Conservation (phyloP, 2,113 vertebrate species). For the Gymnorhina tibicen region DNA sequence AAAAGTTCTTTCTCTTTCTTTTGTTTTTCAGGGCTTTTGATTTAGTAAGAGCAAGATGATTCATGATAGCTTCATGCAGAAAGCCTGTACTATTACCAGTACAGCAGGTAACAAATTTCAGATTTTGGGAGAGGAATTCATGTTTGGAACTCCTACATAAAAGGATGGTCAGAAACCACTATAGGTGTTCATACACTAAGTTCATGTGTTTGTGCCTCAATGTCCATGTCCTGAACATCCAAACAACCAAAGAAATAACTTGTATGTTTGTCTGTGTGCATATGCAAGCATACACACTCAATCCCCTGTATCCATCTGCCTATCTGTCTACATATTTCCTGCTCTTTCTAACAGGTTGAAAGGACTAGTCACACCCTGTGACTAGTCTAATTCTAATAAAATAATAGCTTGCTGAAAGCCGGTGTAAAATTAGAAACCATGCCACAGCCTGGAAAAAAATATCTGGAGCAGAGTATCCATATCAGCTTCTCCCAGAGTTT, state of each 20-base stretch:
- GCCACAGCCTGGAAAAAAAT: neutral
- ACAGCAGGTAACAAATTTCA: neutral
- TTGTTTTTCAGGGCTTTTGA: neutral
- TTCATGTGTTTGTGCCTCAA: neutral
- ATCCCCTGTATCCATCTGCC: neutral
- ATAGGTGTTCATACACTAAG: neutral
- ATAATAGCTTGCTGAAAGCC: conserved; percentile 1
- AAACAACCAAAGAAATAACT: neutral
- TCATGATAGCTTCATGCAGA: neutral
- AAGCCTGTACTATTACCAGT: neutral
- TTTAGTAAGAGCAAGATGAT: neutral
- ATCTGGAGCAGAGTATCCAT: neutral
- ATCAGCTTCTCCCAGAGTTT: conserved; percentile 23
- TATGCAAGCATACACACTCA: accelerated
- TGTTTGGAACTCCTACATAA: neutral
- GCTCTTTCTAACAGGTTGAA: neutral
- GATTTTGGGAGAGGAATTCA: neutral
- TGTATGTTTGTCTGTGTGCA: neutral
- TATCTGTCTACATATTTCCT: neutral
- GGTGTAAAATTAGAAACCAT: conserved; percentile 10
- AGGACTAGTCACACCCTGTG: neutral
- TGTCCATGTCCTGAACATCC: neutral
- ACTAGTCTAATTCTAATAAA: neutral
- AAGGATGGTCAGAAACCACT: neutral
- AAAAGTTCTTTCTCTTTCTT: neutral